Conservation (phyloP, 1,140 invertebrate genomes). For the Augochlora pura region DNA sequence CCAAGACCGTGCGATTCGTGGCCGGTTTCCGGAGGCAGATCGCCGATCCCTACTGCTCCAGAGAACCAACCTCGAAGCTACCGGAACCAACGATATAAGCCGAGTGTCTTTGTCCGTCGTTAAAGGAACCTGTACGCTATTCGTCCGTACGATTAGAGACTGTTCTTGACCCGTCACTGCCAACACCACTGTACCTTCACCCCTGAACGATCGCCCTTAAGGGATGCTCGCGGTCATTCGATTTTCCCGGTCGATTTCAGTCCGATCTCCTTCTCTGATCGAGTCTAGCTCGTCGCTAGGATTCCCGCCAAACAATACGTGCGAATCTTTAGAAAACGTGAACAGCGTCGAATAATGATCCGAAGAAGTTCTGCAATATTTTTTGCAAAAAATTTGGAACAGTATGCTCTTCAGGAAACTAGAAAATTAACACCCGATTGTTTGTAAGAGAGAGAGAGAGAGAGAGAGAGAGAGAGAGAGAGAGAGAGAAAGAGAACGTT, state of each 20-base stretch:
- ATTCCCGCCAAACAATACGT: too few relatives aligned
- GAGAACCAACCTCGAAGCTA: slow-evolving; percentile 21
- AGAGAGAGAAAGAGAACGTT: too few relatives aligned
- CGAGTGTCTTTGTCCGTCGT: slow-evolving; percentile 36
- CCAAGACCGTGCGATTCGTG: neutral
- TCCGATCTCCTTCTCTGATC: slow-evolving; percentile 1
- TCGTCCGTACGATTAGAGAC: slow-evolving; percentile 38
- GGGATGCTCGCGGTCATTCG: neutral
- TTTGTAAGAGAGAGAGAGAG: too few relatives aligned
- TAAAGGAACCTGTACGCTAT: slow-evolving; percentile 38
- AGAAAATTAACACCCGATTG: too few relatives aligned
- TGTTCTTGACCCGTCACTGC: slow-evolving; percentile 13
- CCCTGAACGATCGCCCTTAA: neutral
- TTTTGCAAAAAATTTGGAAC: too few relatives aligned
- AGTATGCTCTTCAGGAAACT: too few relatives aligned
- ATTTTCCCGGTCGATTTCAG: neutral
- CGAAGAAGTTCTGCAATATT: too few relatives aligned
- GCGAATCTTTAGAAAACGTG: too few relatives aligned
- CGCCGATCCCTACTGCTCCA: slow-evolving; percentile 5
- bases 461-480: too few relatives aligned
- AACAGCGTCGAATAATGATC: too few relatives aligned
- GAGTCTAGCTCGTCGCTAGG: neutral
- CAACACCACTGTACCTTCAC: neutral
- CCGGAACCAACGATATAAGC: neutral
- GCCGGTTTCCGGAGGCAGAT: neutral